A percentile compares a stretch with the other conserved stretches of the same genome.
Evolutionary conservation across 2,888 invertebrate species (phyloP).

Genomic region (Synanthedon andrenaeformis): DNA sequence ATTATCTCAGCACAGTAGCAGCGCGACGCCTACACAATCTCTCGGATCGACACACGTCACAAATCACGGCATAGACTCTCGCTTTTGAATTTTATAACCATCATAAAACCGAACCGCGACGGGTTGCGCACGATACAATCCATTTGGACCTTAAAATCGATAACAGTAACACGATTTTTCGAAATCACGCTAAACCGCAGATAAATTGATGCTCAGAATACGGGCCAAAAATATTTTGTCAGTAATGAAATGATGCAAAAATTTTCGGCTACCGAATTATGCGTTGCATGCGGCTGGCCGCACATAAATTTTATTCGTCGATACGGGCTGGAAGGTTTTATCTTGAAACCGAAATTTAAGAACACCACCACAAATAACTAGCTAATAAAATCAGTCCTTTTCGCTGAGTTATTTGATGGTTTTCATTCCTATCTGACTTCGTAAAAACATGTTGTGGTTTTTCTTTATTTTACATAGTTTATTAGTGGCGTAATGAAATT

Average conservation of each 20-base stretch:
- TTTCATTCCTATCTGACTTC: no score
- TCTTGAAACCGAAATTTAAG: neutral
- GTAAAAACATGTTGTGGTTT: no score
- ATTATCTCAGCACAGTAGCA: slow-evolving; percentile 32
- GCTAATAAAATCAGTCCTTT: no score
- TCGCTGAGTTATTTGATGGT: no score
- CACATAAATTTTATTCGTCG: slow-evolving; percentile 16
- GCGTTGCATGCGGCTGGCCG: slow-evolving; percentile 15
- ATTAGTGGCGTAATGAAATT: no score
- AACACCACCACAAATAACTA: neutral
- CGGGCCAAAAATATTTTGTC: slow-evolving; percentile 34
- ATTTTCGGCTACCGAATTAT: slow-evolving; percentile 16
- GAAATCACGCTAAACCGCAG: slow-evolving; percentile 20
- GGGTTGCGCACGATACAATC: neutral
- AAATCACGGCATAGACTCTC: slow-evolving; percentile 48
- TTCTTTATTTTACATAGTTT: no score
- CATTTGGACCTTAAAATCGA: neutral
- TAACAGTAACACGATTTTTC: neutral
- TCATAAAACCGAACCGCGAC: slow-evolving; percentile 33
- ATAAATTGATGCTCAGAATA: slow-evolving; percentile 40
- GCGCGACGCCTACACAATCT: slow-evolving; percentile 35
- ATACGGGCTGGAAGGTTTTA: slow-evolving; percentile 16
- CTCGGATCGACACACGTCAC: slow-evolving; percentile 31
- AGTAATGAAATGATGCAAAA: slow-evolving; percentile 13
- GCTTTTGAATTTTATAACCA: slow-evolving; percentile 43